Evolutionary conservation across 1,140 invertebrate genomes (phyloP).

Genomic region (Aphelinus certus): DNA sequence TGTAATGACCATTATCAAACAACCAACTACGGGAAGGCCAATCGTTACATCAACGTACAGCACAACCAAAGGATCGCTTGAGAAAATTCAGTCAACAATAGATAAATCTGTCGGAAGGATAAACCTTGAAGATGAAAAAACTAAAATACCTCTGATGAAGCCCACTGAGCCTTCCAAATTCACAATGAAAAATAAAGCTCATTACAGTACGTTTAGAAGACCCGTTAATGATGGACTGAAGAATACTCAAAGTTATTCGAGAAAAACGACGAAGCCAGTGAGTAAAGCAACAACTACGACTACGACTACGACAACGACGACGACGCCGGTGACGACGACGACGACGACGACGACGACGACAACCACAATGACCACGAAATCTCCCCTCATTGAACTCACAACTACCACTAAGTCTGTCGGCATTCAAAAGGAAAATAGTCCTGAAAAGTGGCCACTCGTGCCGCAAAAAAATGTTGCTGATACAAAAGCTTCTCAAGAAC

Average conservation of each 20-base stretch:
- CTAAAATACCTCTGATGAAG: conserved; percentile 12
- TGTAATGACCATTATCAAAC: not conserved
- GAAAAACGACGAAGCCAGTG: conserved; percentile 25
- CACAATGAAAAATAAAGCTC: conserved; percentile 23
- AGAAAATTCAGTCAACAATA: conserved; percentile 33
- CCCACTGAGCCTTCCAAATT: conserved; percentile 28
- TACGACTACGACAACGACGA: conserved; percentile 16
- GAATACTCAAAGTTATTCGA: conserved; percentile 9
- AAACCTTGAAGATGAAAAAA: conserved; percentile 40
- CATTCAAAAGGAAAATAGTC: conserved; percentile 26
- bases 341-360: conserved; percentile 1
- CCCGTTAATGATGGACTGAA: not conserved
- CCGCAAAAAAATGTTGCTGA: conserved; percentile 52
- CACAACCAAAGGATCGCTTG: conserved; percentile 20
- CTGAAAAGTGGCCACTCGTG: conserved; percentile 57
- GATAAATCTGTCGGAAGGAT: conserved; percentile 40
- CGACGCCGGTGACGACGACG: conserved; percentile 17
- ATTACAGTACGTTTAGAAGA: conserved; percentile 27
- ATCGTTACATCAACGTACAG: conserved; percentile 8
- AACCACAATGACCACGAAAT: conserved; percentile 26
- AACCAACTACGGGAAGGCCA: conserved; percentile 18
- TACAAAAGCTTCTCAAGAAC: conserved; percentile 8
- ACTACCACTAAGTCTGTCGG: conserved; percentile 6
- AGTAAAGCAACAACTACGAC: conserved; percentile 10
- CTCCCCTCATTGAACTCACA: not conserved